Base-by-base conservation (phyloP, 2,797 vertebrate genomes). In the Lithobates pipiens region DNA sequence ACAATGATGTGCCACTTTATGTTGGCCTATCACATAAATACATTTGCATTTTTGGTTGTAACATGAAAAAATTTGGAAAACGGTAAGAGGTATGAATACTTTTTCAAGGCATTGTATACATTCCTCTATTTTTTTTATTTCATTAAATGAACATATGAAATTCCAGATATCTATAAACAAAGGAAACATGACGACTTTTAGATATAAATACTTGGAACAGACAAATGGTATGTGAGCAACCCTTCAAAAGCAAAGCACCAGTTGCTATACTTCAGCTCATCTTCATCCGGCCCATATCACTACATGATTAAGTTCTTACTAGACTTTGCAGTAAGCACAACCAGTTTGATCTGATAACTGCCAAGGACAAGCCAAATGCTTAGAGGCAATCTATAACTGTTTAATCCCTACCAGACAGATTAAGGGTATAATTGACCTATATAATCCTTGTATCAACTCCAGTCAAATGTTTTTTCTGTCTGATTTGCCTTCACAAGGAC, bases 351-450 rank as follows among this genome's bases (percentile, higher is more conserved):
- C 96, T 95, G 95, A 96, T 96, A 98, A 96, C 97, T 95, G 93
- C 95, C 96, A 97, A 96, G 94, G 96, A 97, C 97, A 97, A 95
- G 95, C 94, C 96, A 98, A 97, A 97, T 95, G 94, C 93, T 89
- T 93, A 84, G 95, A 98, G 97, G 96, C 97, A 97, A 97, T 98
- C 97, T 97, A 95, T 96, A 96, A 95, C 94, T 90, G 77, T 90
- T 92, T 97, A 98, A 99, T 99, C 97, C 94, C 92, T 91, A 91
- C 93, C 93, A 96, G 95, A 95, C 96, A 99, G 98, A 99, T 99
- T 99, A 99, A 98, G 96, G 95, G 94, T 97, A 99, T 99, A 99
- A 99, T 97, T 99, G 97, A 99, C 96, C 96, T 95, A 92, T 94
- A 96, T 99, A 99, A 99, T 98, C 97, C 95, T 92, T 84, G 91